A percentile compares a stretch with the other conserved stretches of the same genome.
phyloP scores from a whole-genome alignment of 2,797 vertebrate species.

The Clamator glandarius region DNA sequence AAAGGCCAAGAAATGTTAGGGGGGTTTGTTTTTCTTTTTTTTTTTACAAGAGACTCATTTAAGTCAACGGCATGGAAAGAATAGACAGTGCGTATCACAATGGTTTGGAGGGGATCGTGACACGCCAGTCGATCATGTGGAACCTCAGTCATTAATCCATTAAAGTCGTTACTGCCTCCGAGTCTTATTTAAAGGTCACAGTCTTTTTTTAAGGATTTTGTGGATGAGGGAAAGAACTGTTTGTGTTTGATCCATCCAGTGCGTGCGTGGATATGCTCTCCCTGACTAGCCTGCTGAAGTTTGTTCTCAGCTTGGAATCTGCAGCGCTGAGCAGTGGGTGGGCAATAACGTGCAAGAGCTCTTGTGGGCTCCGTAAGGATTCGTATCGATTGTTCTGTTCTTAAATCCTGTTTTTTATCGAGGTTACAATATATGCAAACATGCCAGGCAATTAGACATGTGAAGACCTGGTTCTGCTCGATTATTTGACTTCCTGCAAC shows the following conservation, averaged over 20 bases:
- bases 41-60: conserved; percentile 9
- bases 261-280: neutral
- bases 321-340: conserved; percentile 27
- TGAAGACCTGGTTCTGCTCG: conserved; percentile 22
- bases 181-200: conserved; percentile 40
- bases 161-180: neutral
- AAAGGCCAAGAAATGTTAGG: conserved; percentile 34
- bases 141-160: conserved; percentile 14
- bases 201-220: conserved; percentile 52
- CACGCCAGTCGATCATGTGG: neutral
- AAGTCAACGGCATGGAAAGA: conserved; percentile 29
- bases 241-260: neutral
- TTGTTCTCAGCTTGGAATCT: neutral
- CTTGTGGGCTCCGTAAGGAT: conserved; percentile 1
- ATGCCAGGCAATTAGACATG: conserved; percentile 24
- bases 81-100: conserved; percentile 3
- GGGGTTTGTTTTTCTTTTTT: neutral
- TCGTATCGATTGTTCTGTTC: conserved; percentile 43
- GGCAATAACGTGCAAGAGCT: neutral
- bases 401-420: conserved; percentile 2
- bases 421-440: conserved; percentile 41
- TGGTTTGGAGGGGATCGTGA: neutral
- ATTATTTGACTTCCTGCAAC: conserved; percentile 61
- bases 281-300: neutral
- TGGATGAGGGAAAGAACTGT: neutral